These are phyloP conservation scores for Pygocentrus nattereri DNA, from an alignment of 2,797 vertebrate species.

Conservation along the genomic window DNA sequence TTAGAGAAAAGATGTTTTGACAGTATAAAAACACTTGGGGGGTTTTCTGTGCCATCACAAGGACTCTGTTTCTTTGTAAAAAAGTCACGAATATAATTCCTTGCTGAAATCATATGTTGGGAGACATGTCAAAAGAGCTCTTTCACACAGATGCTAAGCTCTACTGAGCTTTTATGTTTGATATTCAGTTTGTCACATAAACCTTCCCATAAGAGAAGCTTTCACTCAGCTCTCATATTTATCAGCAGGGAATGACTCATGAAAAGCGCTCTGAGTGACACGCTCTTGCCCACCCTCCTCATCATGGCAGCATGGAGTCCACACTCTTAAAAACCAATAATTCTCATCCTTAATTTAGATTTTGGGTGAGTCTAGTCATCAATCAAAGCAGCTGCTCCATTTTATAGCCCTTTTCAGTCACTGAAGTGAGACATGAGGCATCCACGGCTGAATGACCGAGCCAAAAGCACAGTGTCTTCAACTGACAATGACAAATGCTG, in stretches of 20 bases:
- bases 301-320: constrained; percentile 19
- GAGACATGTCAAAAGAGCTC: constrained; percentile 24
- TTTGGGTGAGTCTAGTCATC: constrained; percentile 54
- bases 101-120: constrained; percentile 29
- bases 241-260: constrained; percentile 44
- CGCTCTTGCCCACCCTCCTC: constrained; percentile 31
- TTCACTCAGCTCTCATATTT: constrained; percentile 42
- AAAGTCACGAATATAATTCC: constrained; percentile 20
- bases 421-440: constrained; percentile 52
- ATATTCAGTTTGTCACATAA: constrained; percentile 39
- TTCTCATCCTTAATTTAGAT: constrained; percentile 58
- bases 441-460: constrained; percentile 49
- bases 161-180: constrained; percentile 31
- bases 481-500: constrained; percentile 59
- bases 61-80: constrained; percentile 11
- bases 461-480: constrained; percentile 43
- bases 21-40: constrained; percentile 11
- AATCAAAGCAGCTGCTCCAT: constrained; percentile 51
- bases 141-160: constrained; percentile 43
- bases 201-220: constrained; percentile 22
- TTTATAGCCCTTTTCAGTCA: constrained; percentile 44
- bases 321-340: constrained; percentile 51
- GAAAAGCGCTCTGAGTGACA: constrained; percentile 26
- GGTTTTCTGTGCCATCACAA: constrained; percentile 10
- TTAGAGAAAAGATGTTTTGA: constrained; percentile 40